Base-by-base conservation (phyloP, 1,140 invertebrate species). In the Tetramorium simillimum region DNA sequence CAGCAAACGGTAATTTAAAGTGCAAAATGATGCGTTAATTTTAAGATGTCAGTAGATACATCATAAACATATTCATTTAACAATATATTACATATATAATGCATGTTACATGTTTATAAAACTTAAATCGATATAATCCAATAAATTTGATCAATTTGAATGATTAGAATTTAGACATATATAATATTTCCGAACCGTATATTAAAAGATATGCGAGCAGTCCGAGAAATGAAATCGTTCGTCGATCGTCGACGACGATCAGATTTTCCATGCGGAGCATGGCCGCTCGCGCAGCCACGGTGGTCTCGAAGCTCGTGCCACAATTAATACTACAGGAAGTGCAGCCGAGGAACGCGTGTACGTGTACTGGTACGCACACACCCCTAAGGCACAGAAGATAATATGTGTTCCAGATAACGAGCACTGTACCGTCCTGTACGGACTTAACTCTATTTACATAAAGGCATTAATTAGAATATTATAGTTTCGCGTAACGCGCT, bases 401-500 rank as follows among this genome's bases (percentile, higher is more conserved):
- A 92, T 91, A 87, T 90, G 85, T 89, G 89, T 89, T 90, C 88
- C 69, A 91, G 89, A 90, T 93, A 93, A 92, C 90, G 87, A 92
- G 88, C 85, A 77, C 78, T 78, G 87, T 90, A 91, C 90, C 86
- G 86, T 86, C 86, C 87, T 86, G 60, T 82, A 91, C 87, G 77
- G 77, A 92, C 86, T 92, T 88, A 86, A 92, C 87, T 91, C 76
- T 91, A 93, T 92, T 92, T 93, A 90, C 92, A 93, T 93, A 92
- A 77, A 88, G 81, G 75, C 86, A 93, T 93, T 92, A 93, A 93
- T 93, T 92, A 92, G 82, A 89, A 90, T 92, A 92, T 93, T 92
- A 93, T 91, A 90, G 86, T 91, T 91, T 87, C 80, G 73, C 87
- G 88, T 90, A 90, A 90, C 76, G 86, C 88, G 87, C 63, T 56